These are phyloP conservation scores for Natator depressus DNA, from an alignment of 2,113 vertebrate species.

Conservation along the genomic window DNA sequence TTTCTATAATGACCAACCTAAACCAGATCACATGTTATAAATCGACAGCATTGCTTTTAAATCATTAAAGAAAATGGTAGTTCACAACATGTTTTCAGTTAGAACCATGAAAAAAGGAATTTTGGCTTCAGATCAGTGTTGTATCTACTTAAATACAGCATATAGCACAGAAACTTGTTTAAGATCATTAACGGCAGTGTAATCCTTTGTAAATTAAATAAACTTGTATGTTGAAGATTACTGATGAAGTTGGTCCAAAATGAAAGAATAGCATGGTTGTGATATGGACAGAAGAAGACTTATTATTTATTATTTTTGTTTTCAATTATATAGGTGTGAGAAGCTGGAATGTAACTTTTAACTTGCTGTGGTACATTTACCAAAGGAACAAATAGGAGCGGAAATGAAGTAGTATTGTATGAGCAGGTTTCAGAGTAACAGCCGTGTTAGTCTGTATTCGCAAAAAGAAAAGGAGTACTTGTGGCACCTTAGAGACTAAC, in stretches of 20 bases:
- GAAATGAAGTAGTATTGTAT: constrained; percentile 9
- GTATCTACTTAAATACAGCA: not conserved
- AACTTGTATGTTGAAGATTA: not conserved
- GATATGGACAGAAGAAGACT: not conserved
- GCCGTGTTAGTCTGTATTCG: too few species aligned
- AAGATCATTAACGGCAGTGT: not conserved
- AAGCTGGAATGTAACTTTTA: not conserved
- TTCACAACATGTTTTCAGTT: not conserved
- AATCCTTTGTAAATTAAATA: not conserved
- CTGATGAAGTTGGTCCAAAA: not conserved
- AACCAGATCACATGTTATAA: not conserved
- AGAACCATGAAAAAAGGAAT: not conserved
- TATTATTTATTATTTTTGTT: not conserved
- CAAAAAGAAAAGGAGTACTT: too few species aligned
- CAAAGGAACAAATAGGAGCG: not conserved
- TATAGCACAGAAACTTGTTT: not conserved
- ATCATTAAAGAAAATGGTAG: too few species aligned
- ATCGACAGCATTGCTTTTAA: not conserved
- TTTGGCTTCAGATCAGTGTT: not conserved
- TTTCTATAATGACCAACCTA: not conserved
- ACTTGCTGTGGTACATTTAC: not conserved
- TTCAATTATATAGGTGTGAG: not conserved
- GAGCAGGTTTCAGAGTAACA: too few species aligned
- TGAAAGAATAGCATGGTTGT: not conserved
- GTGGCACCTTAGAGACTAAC: too few species aligned